phyloP scores from a whole-genome alignment of 2,113 vertebrate genomes.

The Danio rerio region GRCz12tu NC_133182.1:79896501-79897000 shows the following conservation, averaged over 20 bases:
- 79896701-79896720: not conserved
- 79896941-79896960: not conserved
- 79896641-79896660: too few species aligned
- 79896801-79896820: slow-evolving; percentile 49
- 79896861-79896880: slow-evolving; percentile 68
- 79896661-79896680: too few species aligned
- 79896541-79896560: too few species aligned
- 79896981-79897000: slow-evolving; percentile 11
- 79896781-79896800: slow-evolving; percentile 47
- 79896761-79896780: slow-evolving; percentile 18
- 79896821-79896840: slow-evolving; percentile 61
- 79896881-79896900: slow-evolving; percentile 63
- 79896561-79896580: too few species aligned
- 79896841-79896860: slow-evolving; percentile 56
- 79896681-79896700: not conserved
- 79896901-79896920: slow-evolving; percentile 65
- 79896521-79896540: too few species aligned
- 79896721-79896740: not conserved
- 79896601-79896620: too few species aligned
- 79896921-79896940: slow-evolving; percentile 35
- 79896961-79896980: not conserved
- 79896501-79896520: too few species aligned
- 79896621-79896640: too few species aligned
- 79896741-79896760: not conserved
- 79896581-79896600: too few species aligned